phyloP scores from a whole-genome alignment of 2,888 invertebrate genomes.

The Cotesia congregata region DNA sequence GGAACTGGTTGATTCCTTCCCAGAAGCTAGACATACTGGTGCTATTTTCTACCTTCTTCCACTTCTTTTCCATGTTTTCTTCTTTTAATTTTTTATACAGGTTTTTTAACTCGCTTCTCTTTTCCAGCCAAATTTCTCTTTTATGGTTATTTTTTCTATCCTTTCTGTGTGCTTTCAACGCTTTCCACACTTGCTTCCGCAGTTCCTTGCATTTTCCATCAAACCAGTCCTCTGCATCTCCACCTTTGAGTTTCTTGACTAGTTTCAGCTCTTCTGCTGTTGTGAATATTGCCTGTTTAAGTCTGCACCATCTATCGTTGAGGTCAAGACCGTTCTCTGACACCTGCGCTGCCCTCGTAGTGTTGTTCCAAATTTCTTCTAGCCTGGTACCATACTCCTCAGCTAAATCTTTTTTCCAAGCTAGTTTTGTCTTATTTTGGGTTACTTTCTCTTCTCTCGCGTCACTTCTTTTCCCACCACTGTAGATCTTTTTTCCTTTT shows the following conservation, averaged over 20 bases:
- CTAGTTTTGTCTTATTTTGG: no score
- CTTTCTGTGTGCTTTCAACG: neutral
- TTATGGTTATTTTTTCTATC: constrained; percentile 9
- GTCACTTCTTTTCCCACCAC: constrained; percentile 3
- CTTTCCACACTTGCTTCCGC: constrained; percentile 7
- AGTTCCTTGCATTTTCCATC: constrained; percentile 16
- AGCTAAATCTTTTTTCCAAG: no score
- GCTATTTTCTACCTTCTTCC: neutral
- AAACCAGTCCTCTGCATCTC: neutral
- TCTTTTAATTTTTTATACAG: neutral
- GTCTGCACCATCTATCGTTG: neutral
- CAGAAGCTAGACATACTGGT: constrained; percentile 8
- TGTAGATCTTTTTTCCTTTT: neutral
- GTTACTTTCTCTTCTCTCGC: neutral
- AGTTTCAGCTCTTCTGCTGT: neutral
- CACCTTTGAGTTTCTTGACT: neutral
- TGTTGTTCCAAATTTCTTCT: no score
- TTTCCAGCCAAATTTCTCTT: constrained; percentile 28
- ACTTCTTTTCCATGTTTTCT: neutral
- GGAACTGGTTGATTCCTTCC: neutral
- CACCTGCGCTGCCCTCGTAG: no score
- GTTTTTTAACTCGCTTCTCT: neutral
- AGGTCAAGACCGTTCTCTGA: no score
- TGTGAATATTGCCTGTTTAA: neutral
- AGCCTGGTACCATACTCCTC: no score